Evolutionary conservation across 2,888 invertebrate species (phyloP).

Genomic region (Heliconius aoede): DNA sequence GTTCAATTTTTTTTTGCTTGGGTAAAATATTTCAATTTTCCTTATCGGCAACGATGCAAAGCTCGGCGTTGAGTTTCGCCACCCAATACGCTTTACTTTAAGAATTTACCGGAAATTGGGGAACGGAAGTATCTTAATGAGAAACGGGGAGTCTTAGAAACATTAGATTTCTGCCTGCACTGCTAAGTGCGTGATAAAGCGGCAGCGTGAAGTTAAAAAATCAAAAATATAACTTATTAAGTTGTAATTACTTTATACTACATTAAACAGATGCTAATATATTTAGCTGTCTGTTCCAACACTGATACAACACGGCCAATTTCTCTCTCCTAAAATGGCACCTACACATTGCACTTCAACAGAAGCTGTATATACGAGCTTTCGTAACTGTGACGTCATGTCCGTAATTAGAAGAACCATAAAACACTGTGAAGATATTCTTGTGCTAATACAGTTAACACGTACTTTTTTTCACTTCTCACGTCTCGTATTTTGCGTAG

Average conservation of each 20-base stretch:
- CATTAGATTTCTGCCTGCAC: neutral
- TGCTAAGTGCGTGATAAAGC: neutral
- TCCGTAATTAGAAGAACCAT: conserved; percentile 52
- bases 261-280: conserved; percentile 14
- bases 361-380: conserved; percentile 49
- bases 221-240: neutral
- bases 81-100: too few species aligned
- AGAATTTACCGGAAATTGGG: neutral
- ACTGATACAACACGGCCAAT: conserved; percentile 11
- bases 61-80: too few species aligned
- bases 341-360: conserved; percentile 41
- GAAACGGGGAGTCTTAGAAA: neutral
- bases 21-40: too few species aligned
- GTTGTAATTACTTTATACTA: neutral
- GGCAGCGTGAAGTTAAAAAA: neutral
- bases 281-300: conserved; percentile 10
- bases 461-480: neutral
- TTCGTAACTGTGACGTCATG: conserved; percentile 56
- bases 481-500: neutral
- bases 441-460: neutral
- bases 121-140: neutral
- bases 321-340: conserved; percentile 35
- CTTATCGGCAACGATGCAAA: too few species aligned
- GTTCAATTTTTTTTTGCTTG: too few species aligned
- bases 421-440: neutral